Base-by-base conservation (phyloP, 2,113 vertebrate genomes). In the Xenopus tropicalis region DNA sequence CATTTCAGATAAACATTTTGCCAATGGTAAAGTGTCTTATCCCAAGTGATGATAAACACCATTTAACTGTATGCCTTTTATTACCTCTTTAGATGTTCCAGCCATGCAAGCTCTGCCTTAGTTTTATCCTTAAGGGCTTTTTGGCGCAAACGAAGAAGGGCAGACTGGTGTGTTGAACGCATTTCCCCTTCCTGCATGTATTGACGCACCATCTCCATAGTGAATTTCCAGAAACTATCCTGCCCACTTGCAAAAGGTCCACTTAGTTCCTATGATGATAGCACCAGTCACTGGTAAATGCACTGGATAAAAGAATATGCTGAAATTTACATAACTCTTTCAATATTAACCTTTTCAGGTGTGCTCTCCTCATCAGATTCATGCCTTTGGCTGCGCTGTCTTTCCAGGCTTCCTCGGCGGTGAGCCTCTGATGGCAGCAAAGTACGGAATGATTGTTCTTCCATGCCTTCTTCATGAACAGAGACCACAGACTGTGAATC, bases 181-280 rank as follows among this genome's bases (percentile, higher is more conserved):
- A 98, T 92, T 74, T 99, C 97, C 76, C 98, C 96, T 63, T 99
- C 97, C 61, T 94, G 96, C 97, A 98, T 98, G 79, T 98, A 97
- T 78, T 98, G 97, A 3, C 93, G 92, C 14, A 99, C 97, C 95
- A 99, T 97, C 80, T 96, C 94, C 96, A 98, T 98, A 5, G 96
- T 99, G 83, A 99, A 99, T 78, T 93, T 93, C 12, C 94, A 97
- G 82, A 99, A 99, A 82, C 94, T 97, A 52, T 97, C 92, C 70
- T 98, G 95, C 1, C 92, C 97, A 23, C 91, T 89, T 25, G 95
- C 96, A 84, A 99, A 98, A 0, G 94, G 89, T 80, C 93, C 91
- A 79, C 89, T 94, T 56, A 89, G 79, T 22, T 97, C 94, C 91
- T 93, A 67, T 42, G 76, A 71, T 1, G 43, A n/a, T 19, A 19